These are phyloP conservation scores for Lagorchestes hirsutus DNA, from an alignment of 2,797 vertebrate species.

Conservation along the genomic window DNA sequence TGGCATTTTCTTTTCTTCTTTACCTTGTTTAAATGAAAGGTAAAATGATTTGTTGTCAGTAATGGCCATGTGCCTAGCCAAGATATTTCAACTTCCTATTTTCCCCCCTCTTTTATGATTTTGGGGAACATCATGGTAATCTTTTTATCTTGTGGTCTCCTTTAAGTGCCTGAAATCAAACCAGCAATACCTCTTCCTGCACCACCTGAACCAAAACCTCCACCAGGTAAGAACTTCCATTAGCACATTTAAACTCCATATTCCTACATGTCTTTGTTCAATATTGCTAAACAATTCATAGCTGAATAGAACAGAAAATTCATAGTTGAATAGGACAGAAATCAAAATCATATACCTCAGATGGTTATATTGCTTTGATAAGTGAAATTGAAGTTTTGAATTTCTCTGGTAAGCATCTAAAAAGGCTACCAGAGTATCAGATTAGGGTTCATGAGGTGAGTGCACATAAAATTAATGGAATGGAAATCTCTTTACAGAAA, in stretches of 20 bases:
- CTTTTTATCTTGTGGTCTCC: slow-evolving; percentile 77
- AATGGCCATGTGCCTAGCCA: neutral
- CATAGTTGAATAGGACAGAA: neutral
- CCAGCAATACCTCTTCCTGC: slow-evolving; percentile 83
- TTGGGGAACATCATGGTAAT: slow-evolving; percentile 61
- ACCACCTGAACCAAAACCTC: slow-evolving; percentile 78
- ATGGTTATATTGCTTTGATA: slow-evolving; percentile 33
- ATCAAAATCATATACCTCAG: slow-evolving; percentile 10
- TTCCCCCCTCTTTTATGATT: slow-evolving; percentile 44
- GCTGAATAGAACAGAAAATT: slow-evolving; percentile 1
- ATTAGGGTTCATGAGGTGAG: neutral
- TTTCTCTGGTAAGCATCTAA: slow-evolving; percentile 48
- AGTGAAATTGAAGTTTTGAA: slow-evolving; percentile 12
- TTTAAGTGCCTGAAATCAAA: slow-evolving; percentile 88
- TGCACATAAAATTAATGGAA: neutral
- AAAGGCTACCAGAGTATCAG: slow-evolving; percentile 30
- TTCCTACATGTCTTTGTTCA: slow-evolving; percentile 39
- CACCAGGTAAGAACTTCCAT: slow-evolving; percentile 84
- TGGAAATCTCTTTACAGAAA: slow-evolving; percentile 78
- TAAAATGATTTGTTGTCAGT: neutral
- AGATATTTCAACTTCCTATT: slow-evolving; percentile 28
- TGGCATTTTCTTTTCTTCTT: slow-evolving; percentile 42
- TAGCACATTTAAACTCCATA: neutral
- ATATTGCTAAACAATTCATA: neutral
- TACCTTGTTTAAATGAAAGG: slow-evolving; percentile 52